phyloP scores from a whole-genome alignment of 2,113 vertebrate species.

The Grus americana region DNA sequence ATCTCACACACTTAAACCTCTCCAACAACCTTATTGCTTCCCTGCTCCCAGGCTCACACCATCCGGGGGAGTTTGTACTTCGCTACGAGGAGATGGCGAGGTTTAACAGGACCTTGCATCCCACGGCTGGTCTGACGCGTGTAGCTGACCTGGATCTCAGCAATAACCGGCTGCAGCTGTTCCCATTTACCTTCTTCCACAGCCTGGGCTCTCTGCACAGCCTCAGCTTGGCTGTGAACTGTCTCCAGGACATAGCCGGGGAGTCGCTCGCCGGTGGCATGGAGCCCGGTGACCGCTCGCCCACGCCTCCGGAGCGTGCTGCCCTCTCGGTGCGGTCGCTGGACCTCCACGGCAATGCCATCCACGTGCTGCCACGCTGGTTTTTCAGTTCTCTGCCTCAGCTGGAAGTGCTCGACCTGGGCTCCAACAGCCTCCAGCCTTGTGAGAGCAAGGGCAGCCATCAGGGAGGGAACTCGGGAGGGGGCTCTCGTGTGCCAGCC shows the following conservation, averaged over 20 bases:
- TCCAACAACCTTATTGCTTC: slow-evolving; percentile 75
- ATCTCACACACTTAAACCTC: slow-evolving; percentile 76
- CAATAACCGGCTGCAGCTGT: slow-evolving; percentile 73
- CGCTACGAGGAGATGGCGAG: slow-evolving; percentile 63
- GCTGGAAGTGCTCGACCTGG: slow-evolving; percentile 74
- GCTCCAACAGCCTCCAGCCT: slow-evolving; percentile 73
- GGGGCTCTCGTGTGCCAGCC: background rate
- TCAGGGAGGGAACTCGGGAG: background rate
- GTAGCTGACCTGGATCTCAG: slow-evolving; percentile 80
- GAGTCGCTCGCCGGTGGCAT: background rate
- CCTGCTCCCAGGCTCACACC: slow-evolving; percentile 25
- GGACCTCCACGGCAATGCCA: slow-evolving; percentile 72
- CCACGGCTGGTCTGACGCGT: slow-evolving; percentile 25
- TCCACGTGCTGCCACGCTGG: slow-evolving; percentile 57
- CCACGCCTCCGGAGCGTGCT: rapidly evolving
- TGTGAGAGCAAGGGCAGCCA: slow-evolving; percentile 8
- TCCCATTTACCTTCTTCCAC: slow-evolving; percentile 74
- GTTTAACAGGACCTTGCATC: background rate
- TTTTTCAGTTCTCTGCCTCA: slow-evolving; percentile 74
- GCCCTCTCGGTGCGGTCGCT: slow-evolving; percentile 66
- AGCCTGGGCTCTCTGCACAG: slow-evolving; percentile 70
- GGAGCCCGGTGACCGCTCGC: background rate
- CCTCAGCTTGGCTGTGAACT: slow-evolving; percentile 80
- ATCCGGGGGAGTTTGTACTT: background rate
- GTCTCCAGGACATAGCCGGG: slow-evolving; percentile 64